Base-by-base conservation (phyloP, 2,113 vertebrate genomes). In the Pycnonotus jocosus region DNA sequence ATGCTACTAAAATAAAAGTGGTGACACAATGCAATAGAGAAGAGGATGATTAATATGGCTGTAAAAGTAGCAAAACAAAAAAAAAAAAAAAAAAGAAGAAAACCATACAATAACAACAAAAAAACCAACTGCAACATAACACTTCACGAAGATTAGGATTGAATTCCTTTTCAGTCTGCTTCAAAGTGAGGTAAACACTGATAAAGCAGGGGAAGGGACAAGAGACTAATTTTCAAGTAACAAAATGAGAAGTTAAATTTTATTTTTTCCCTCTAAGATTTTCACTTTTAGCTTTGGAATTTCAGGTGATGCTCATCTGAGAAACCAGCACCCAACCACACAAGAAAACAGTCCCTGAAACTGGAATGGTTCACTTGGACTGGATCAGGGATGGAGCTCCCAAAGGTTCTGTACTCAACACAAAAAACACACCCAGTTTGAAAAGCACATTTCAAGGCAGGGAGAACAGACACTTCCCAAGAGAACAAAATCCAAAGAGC, bases 161-260 rank as follows among this genome's bases (percentile, higher is more conserved):
- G 64, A 81, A 61, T 94, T 97, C 97, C 95, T 97, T 97, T 98
- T 98, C 98, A 98, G 98, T 98, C 98, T 98, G 98, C 97, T 98
- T 93, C 93, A 92, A 97, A 97, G 95, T 77, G 89, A 72, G 69
- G 82, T 35, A 57, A 83, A 92, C 70, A 88, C 82, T 33, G 47
- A 64, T 58, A 88, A 94, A 85, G 89, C 61, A 91, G 35, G 82
- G 87, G 24, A 94, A 91, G 66, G 42, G 76, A 86, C 45, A 83
- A 81, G 12, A 88, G 33, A 65, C 22, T 57, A 74, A 79, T 86
- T 72, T 81, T 81, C 6, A 81, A 50, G 60, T 28, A 60, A 84
- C 4, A 33, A 95, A 91, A 95, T 48, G 14, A n/a, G 35, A 70
- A 62, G 17, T 33, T 77, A 4, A 18, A 7, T 38, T 50, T 31